Evolutionary conservation across 53 echinoderm and acorn worm species (phyloP).

Genomic region (Holothuria scabra): DNA sequence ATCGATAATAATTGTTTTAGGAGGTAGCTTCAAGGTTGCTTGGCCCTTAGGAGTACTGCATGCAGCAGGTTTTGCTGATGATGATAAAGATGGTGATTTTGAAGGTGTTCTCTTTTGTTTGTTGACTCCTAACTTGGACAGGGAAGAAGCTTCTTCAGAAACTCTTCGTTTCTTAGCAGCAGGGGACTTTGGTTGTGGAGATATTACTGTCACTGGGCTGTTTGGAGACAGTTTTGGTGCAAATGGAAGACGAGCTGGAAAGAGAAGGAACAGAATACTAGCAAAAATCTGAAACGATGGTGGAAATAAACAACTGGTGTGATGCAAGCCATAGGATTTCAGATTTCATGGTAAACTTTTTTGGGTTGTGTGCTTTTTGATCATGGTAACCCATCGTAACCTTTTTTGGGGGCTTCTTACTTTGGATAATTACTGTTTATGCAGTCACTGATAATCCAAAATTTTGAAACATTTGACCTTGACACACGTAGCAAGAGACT

Average conservation of each 20-base stretch:
- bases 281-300: not conserved
- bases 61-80: not conserved
- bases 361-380: too few relatives aligned
- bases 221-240: constrained; percentile 29
- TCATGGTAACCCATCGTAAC: too few relatives aligned
- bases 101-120: constrained; percentile 14
- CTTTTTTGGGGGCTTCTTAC: too few relatives aligned
- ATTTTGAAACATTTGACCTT: too few relatives aligned
- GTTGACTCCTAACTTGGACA: not conserved
- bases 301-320: too few relatives aligned
- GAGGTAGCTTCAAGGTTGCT: constrained; percentile 27
- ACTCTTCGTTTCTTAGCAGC: not conserved
- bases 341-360: too few relatives aligned
- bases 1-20: constrained; percentile 34
- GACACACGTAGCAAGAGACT: too few relatives aligned
- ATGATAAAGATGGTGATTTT: not conserved
- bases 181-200: constrained; percentile 6
- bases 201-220: not conserved
- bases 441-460: too few relatives aligned
- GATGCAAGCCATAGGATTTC: too few relatives aligned
- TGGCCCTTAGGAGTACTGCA: not conserved
- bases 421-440: too few relatives aligned
- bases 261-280: not conserved
- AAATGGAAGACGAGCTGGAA: constrained; percentile 38
- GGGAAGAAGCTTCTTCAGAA: not conserved